A percentile compares a stretch with the other conserved stretches of the same genome.
These are phyloP conservation scores for Caretta caretta DNA, from an alignment of 2,113 vertebrate genomes.

Conservation along the genomic window DNA sequence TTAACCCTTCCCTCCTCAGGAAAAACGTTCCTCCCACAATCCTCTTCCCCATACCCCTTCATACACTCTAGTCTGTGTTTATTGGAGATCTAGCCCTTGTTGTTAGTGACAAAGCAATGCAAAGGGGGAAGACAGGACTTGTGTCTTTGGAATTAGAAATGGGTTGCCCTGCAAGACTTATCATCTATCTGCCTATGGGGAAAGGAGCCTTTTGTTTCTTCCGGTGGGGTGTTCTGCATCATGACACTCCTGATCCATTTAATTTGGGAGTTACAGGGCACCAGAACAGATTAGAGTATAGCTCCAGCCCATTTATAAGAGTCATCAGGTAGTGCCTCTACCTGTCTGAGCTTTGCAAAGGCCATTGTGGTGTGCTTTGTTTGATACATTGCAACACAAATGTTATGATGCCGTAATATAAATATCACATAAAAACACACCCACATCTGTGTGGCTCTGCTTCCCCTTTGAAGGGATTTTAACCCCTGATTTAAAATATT, in stretches of 20 bases:
- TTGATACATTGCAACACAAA: neutral
- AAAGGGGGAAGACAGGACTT: neutral
- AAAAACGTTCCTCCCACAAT: neutral
- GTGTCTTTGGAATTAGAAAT: neutral
- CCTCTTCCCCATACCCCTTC: neutral
- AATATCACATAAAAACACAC: neutral
- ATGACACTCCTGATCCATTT: accelerated
- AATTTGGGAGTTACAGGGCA: accelerated
- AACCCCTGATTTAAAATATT: neutral
- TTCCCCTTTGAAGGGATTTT: neutral
- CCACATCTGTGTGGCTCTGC: accelerated
- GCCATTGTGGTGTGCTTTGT: accelerated
- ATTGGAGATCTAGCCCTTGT: neutral
- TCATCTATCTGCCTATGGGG: neutral
- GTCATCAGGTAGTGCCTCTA: neutral
- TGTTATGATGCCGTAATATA: neutral
- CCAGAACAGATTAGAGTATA: neutral
- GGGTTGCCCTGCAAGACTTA: accelerated
- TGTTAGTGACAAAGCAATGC: neutral
- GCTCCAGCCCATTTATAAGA: neutral
- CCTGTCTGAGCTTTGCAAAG: neutral
- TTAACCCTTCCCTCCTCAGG: neutral
- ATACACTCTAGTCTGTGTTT: neutral
- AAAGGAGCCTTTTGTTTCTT: neutral
- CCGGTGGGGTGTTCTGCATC: neutral